These are phyloP conservation scores for Drosophila sordidula DNA, from an alignment of 2,888 invertebrate genomes.

Conservation along the genomic window DNA sequence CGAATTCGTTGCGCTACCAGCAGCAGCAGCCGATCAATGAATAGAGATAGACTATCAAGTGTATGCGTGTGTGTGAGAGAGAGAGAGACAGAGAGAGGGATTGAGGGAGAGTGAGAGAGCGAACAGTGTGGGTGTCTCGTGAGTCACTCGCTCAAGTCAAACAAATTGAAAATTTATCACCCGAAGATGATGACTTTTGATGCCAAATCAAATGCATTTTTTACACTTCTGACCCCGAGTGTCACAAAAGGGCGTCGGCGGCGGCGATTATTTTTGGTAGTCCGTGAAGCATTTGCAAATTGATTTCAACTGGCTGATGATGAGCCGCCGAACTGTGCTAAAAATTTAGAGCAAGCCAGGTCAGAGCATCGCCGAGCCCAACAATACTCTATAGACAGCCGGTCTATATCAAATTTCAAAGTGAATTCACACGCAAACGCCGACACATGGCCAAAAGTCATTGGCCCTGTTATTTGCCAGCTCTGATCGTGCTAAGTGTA, in stretches of 20 bases:
- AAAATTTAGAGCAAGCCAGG: conserved; percentile 3
- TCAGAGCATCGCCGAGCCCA: conserved; percentile 26
- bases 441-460: conserved; percentile 59
- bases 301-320: conserved; percentile 64
- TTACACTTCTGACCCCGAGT: conserved; percentile 59
- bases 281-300: conserved; percentile 73
- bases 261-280: conserved; percentile 11
- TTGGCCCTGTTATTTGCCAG: conserved; percentile 51
- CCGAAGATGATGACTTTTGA: conserved; percentile 68
- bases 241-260: conserved; percentile 38
- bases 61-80: not conserved
- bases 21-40: conserved; percentile 56
- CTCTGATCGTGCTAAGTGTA: not conserved
- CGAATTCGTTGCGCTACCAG: conserved; percentile 71
- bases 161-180: conserved; percentile 79
- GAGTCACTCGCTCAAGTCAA: conserved; percentile 66
- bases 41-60: conserved; percentile 4
- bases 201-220: conserved; percentile 74
- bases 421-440: conserved; percentile 79
- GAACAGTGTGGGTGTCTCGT: conserved; percentile 49
- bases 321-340: conserved; percentile 49
- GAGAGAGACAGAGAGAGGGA: not conserved
- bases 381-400: conserved; percentile 15
- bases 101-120: not conserved
- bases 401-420: conserved; percentile 73